Conservation (phyloP, 2,888 invertebrate species). For the Acanthococcus lagerstroemiae region DNA sequence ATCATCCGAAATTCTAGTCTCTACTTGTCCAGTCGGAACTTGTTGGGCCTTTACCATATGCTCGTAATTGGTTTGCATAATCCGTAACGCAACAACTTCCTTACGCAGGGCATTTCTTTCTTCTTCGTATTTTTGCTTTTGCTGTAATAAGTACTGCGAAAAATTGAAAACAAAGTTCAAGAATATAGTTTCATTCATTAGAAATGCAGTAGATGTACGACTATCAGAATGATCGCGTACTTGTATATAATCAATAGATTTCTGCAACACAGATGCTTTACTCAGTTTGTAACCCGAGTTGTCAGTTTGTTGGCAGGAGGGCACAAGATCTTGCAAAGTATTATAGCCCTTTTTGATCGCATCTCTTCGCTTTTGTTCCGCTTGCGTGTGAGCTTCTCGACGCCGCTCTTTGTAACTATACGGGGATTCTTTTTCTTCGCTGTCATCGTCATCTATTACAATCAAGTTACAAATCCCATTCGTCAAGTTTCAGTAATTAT, state of each 20-base stretch:
- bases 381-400: conserved; percentile 89
- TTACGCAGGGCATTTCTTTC: conserved; percentile 79
- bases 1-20: conserved; percentile 83
- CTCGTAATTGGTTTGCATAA: conserved; percentile 91
- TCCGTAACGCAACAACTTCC: conserved; percentile 84
- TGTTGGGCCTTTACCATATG: conserved; percentile 94
- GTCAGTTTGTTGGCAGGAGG: conserved; percentile 87
- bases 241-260: conserved; percentile 79
- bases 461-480: conserved; percentile 2
- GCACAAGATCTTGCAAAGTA: conserved; percentile 82
- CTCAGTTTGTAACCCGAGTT: conserved; percentile 87
- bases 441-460: conserved; percentile 57
- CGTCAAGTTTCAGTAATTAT: too few relatives aligned
- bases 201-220: not conserved
- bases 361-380: conserved; percentile 92
- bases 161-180: too few relatives aligned
- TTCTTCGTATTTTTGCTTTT: conserved; percentile 90
- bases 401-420: conserved; percentile 86
- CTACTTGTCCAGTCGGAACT: conserved; percentile 75
- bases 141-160: conserved; percentile 73
- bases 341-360: conserved; percentile 97
- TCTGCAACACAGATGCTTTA: conserved; percentile 90
- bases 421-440: conserved; percentile 50
- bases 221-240: conserved; percentile 34
- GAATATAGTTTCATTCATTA: not conserved